These are phyloP conservation scores for Pristionchus maxplancki DNA, from an alignment of 2,888 invertebrate genomes.

Conservation along the genomic window DNA sequence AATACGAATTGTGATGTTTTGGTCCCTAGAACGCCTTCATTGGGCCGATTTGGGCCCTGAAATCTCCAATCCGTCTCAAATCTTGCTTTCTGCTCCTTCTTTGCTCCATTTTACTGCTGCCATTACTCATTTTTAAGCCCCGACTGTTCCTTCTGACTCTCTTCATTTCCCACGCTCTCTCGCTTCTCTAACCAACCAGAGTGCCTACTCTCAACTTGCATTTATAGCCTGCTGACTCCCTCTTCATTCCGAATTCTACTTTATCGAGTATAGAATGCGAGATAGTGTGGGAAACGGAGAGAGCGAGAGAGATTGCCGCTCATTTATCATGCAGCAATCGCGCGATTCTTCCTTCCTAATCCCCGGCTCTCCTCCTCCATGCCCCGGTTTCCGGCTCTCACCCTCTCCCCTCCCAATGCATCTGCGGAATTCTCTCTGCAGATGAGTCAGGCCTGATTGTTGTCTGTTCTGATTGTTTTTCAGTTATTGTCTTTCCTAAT, in stretches of 20 bases:
- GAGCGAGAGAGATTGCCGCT: neutral
- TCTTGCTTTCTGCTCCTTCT: too few relatives aligned
- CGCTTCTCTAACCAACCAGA: neutral
- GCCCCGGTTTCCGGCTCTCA: too few relatives aligned
- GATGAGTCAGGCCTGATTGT: too few relatives aligned
- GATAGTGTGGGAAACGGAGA: neutral
- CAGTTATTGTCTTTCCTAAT: too few relatives aligned
- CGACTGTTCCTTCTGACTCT: neutral
- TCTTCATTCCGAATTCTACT: neutral
- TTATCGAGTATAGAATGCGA: neutral
- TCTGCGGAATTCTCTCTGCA: too few relatives aligned
- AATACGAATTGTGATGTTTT: neutral
- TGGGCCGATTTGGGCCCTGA: too few relatives aligned
- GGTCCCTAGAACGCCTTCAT: neutral
- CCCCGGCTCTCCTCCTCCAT: constrained; percentile 34
- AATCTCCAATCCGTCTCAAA: neutral
- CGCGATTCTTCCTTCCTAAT: constrained; percentile 35
- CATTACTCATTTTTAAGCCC: neutral
- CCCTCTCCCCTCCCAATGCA: too few relatives aligned
- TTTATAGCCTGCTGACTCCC: too few relatives aligned
- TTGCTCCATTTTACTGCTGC: neutral
- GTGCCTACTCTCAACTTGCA: neutral
- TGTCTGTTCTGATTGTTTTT: too few relatives aligned
- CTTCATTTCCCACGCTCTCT: neutral
- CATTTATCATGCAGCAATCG: constrained; percentile 53